A percentile compares a stretch with the other conserved stretches of the same genome.
Evolutionary conservation across 2,888 invertebrate species (phyloP).

Genomic region (Diachrysia chrysitis): DNA sequence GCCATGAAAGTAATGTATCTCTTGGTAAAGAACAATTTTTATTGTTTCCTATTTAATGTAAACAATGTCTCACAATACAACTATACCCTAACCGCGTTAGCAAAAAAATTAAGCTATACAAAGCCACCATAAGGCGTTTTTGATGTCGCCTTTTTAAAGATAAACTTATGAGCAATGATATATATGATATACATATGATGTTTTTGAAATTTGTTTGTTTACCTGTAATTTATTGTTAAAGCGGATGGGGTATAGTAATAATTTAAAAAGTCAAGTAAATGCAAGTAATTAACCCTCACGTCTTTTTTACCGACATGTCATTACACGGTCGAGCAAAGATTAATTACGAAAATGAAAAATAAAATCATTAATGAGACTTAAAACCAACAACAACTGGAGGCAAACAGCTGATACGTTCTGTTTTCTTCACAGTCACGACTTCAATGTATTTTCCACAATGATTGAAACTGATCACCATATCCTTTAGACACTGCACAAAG

Average conservation of each 20-base stretch:
- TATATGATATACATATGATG: no score
- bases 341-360: background rate
- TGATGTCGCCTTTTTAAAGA: no score
- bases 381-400: background rate
- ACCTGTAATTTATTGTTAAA: background rate
- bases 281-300: no score
- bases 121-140: no score
- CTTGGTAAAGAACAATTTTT: background rate
- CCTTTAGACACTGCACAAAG: conserved; percentile 24
- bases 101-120: no score
- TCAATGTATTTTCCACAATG: conserved; percentile 12
- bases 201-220: no score
- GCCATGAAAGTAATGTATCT: conserved; percentile 12
- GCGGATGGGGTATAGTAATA: no score
- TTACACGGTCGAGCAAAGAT: background rate
- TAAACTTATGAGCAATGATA: no score
- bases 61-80: background rate
- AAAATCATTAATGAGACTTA: background rate
- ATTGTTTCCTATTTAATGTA: background rate
- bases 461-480: conserved; percentile 24
- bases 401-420: conserved; percentile 35
- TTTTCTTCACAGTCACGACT: conserved; percentile 21
- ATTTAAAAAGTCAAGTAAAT: no score
- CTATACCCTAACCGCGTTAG: no score
- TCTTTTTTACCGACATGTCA: background rate